Conservation (phyloP, 1,140 invertebrate species). For the Artemia franciscana region DNA sequence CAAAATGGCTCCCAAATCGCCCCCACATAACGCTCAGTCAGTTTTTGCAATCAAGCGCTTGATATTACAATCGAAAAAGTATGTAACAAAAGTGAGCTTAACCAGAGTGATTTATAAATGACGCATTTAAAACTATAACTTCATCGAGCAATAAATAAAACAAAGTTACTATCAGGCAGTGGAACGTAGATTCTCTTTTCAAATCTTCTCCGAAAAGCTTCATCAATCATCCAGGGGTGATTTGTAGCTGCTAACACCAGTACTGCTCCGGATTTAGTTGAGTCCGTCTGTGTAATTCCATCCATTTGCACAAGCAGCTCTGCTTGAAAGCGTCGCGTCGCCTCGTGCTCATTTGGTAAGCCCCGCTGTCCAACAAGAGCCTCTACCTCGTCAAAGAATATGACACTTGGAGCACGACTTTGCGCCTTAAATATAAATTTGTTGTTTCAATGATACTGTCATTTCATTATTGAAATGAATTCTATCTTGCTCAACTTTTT, state of each 20-base stretch:
- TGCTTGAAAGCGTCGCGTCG: conserved; percentile 67
- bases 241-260: conserved; percentile 61
- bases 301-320: conserved; percentile 82
- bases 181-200: conserved; percentile 50
- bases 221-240: conserved; percentile 49
- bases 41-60: too few species aligned
- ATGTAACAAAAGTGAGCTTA: too few species aligned
- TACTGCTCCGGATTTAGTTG: conserved; percentile 31
- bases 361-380: conserved; percentile 49
- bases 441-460: neutral
- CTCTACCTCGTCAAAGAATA: conserved; percentile 93
- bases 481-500: neutral
- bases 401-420: conserved; percentile 71
- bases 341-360: conserved; percentile 57
- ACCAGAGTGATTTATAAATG: too few species aligned
- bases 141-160: too few species aligned
- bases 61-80: too few species aligned
- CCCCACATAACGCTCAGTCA: too few species aligned
- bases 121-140: too few species aligned
- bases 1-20: too few species aligned
- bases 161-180: conserved; percentile 32
- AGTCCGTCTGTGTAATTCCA: conserved; percentile 27
- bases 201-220: conserved; percentile 37
- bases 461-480: neutral
- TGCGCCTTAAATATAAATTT: conserved; percentile 29